Conservation (phyloP, 2,797 vertebrate species). For the Caiman crocodilus region DNA sequence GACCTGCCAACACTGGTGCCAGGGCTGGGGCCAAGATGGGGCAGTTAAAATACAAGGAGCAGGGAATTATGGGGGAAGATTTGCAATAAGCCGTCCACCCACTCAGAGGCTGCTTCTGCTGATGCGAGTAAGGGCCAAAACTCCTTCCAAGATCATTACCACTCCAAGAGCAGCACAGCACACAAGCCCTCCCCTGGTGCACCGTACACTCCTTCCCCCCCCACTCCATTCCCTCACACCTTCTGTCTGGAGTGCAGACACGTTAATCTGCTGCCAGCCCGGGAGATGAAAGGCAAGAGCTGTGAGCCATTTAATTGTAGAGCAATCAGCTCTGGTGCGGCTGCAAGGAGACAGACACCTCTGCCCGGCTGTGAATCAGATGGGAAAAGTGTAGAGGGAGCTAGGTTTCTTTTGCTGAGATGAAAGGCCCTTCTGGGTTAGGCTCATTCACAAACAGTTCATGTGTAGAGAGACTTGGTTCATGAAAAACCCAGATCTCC, state of each 20-base stretch:
- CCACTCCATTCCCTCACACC: neutral
- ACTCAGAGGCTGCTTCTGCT: fast-evolving
- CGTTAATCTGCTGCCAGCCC: slow-evolving; percentile 48
- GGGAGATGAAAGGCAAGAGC: slow-evolving; percentile 29
- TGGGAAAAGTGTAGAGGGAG: neutral
- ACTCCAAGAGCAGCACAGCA: no score
- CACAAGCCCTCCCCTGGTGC: neutral
- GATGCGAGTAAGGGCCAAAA: neutral
- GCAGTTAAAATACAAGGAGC: neutral
- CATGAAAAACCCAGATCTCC: neutral
- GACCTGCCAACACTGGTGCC: neutral
- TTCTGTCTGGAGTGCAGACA: slow-evolving; percentile 1
- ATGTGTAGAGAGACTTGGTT: neutral
- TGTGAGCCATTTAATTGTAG: neutral
- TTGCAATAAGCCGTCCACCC: fast-evolving
- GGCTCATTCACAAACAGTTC: neutral
- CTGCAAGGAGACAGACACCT: fast-evolving
- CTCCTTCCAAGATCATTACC: neutral
- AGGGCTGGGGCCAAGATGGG: neutral
- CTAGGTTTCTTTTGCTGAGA: neutral
- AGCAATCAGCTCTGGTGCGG: neutral
- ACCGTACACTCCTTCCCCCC: neutral
- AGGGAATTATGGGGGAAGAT: neutral
- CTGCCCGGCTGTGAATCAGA: neutral
- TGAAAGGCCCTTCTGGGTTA: neutral